Percentiles rank a stretch among this genome's conserved stretches.
Evolutionary conservation across 2,113 vertebrate genomes (phyloP).

Genomic region (Cyprinodon brontotheroides): DNA sequence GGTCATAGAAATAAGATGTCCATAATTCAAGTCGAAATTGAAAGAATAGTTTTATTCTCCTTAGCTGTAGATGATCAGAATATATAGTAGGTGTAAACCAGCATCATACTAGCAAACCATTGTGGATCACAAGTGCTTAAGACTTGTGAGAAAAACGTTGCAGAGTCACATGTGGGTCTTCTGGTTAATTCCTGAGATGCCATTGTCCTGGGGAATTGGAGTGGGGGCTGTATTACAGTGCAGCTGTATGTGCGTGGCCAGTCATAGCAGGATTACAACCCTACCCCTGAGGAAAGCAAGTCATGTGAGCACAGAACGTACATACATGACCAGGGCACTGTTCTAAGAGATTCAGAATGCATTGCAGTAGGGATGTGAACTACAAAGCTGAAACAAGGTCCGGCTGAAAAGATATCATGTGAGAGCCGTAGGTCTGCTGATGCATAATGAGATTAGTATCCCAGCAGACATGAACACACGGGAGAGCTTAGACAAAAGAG

Average conservation of each 20-base stretch:
- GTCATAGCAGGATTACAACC: slow-evolving; percentile 62
- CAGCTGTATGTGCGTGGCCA: slow-evolving; percentile 50
- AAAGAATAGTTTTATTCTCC: not conserved
- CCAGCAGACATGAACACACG: slow-evolving; percentile 50
- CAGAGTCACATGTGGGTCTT: slow-evolving; percentile 78
- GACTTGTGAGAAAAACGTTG: slow-evolving; percentile 59
- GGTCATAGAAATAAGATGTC: not conserved
- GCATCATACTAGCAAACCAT: not conserved
- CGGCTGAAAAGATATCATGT: slow-evolving; percentile 53
- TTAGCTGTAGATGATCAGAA: not conserved
- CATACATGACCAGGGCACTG: slow-evolving; percentile 14
- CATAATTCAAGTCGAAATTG: not conserved
- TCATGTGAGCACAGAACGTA: slow-evolving; percentile 63
- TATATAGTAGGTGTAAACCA: slow-evolving; percentile 7
- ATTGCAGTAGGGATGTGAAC: slow-evolving; percentile 34
- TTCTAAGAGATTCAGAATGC: not conserved
- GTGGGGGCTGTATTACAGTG: slow-evolving; percentile 51
- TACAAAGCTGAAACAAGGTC: slow-evolving; percentile 21
- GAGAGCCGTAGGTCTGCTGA: slow-evolving; percentile 49
- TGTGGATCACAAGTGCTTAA: slow-evolving; percentile 53
- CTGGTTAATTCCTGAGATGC: slow-evolving; percentile 77
- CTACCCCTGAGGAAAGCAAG: slow-evolving; percentile 47
- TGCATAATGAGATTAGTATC: slow-evolving; percentile 79
- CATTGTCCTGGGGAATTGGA: slow-evolving; percentile 53
- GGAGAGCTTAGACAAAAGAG: slow-evolving; percentile 21